Percentiles rank a stretch among this genome's conserved stretches.
These are phyloP conservation scores for Rhinella marina DNA, from an alignment of 2,797 vertebrate species.

Conservation along the genomic window DNA sequence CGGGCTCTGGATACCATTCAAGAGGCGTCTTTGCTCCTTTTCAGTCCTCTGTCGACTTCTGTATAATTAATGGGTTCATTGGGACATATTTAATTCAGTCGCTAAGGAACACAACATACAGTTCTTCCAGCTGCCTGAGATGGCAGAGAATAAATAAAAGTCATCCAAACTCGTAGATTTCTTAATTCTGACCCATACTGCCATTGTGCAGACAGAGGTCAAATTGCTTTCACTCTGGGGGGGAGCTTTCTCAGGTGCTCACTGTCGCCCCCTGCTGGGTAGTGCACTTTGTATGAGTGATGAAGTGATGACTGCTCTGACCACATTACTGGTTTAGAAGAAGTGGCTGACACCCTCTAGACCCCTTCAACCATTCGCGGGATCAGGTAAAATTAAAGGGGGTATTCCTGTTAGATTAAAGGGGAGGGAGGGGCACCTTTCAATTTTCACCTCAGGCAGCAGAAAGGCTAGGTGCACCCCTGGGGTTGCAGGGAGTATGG, in stretches of 20 bases:
- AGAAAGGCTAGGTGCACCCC: no score
- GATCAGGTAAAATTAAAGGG: background rate
- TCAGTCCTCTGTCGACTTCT: conserved; percentile 51
- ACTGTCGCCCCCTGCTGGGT: background rate
- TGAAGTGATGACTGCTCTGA: background rate
- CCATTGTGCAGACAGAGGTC: background rate
- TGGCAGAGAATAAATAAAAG: background rate
- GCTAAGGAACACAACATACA: conserved; percentile 42
- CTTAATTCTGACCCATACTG: background rate
- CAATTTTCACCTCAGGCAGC: no score
- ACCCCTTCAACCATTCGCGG: background rate
- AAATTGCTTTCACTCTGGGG: background rate
- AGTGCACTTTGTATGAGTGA: background rate
- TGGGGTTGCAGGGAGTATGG: no score
- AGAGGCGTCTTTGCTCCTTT: background rate
- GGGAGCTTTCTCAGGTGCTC: background rate
- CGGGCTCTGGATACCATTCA: conserved; percentile 61
- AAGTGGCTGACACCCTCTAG: background rate
- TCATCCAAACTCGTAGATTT: background rate
- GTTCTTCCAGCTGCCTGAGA: background rate
- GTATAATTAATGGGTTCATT: conserved; percentile 59
- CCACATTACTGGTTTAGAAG: background rate
- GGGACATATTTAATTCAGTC: conserved; percentile 36
- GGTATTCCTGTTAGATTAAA: background rate
- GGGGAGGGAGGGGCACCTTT: no score